Percentiles rank a stretch among this genome's conserved stretches.
Evolutionary conservation across 64 coral and sea anemone species (phyloP).

Genomic region (Montipora capricornis): DNA sequence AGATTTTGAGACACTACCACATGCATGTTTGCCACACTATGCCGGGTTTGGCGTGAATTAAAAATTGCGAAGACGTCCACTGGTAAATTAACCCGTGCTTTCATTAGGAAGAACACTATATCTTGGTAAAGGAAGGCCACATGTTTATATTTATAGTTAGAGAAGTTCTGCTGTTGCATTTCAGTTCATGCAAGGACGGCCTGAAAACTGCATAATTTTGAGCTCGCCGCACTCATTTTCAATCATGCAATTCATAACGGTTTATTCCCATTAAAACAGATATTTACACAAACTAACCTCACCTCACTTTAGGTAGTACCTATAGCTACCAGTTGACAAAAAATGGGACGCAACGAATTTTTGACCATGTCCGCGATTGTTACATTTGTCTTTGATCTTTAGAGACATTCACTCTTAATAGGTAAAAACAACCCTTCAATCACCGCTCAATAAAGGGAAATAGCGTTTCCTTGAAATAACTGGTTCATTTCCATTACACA

Average conservation of each 20-base stretch:
- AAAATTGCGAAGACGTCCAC: conserved; percentile 18
- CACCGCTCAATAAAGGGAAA: too few relatives aligned
- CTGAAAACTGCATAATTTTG: conserved; percentile 3
- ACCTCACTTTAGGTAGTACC: not conserved
- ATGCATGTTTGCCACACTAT: conserved; percentile 7
- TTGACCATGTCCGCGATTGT: not conserved
- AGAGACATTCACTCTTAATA: not conserved
- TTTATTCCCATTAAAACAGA: not conserved
- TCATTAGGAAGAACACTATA: not conserved
- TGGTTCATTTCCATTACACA: too few relatives aligned
- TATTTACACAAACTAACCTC: not conserved
- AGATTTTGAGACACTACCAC: conserved; percentile 26
- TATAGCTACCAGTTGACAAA: conserved; percentile 4
- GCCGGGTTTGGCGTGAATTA: conserved; percentile 34
- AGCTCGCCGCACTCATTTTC: conserved; percentile 7
- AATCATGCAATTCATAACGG: not conserved
- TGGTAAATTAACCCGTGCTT: not conserved
- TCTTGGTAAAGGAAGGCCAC: conserved; percentile 1
- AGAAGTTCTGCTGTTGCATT: conserved; percentile 10
- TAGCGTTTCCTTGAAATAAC: too few relatives aligned
- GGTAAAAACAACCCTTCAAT: too few relatives aligned
- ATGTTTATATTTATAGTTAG: conserved; percentile 17
- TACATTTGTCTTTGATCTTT: not conserved
- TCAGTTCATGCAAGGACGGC: conserved; percentile 5
- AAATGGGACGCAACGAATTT: not conserved